Evolutionary conservation across 2,113 vertebrate genomes (phyloP), one percentile per base, ranked within the genome.

Genomic region (Dipodomys ordii): DNA sequence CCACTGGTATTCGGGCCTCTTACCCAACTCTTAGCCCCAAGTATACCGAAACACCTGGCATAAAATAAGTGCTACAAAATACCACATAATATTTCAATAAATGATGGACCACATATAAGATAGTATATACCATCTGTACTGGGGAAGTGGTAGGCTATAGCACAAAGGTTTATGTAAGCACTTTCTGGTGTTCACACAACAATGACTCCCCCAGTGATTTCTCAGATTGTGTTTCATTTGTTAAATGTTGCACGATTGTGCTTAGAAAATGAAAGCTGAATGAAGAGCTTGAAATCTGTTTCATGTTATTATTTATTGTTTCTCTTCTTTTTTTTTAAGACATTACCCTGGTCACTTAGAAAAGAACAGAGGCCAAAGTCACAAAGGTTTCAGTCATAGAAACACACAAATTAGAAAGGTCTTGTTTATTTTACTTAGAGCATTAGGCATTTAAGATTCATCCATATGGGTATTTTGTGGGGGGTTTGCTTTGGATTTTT

Each of bases 31-130:
- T 95, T 91, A 94, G 85, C 46, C 68, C 81, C 35, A 76, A 91
- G 76, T 77, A 62, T 87, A 83, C 90, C 69, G 88, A 85, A 77
- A 85, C 94, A 78, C n/a, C 28, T 95, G 53, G 74, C 46, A 62
- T 90, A 92, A 74, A 62, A 49, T 86, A 44, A 81, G 49, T 80
- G 25, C n/a, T 69, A 82, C 13, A n/a, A 57, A 27, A 3, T 46
- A 30, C 18, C 3, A 30, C 65, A 67, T 65, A 39, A 35, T 60
- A 23, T 73, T 80, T 81, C 57, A 49, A 28, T 72, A 35, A 53
- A 18, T 71, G 53, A 65, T 6, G 19, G 12, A 65, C 27, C 27
- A 27, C 28, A 71, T 68, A 25, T 46, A 86, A 44, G 64, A 78
- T 64, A 28, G 12, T 22, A 78, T 62, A 60, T 27, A 30, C 49